Percentiles rank a stretch among this genome's conserved stretches.
Evolutionary conservation across 2,113 vertebrate species (phyloP).

Genomic region (Polypterus senegalus): DNA sequence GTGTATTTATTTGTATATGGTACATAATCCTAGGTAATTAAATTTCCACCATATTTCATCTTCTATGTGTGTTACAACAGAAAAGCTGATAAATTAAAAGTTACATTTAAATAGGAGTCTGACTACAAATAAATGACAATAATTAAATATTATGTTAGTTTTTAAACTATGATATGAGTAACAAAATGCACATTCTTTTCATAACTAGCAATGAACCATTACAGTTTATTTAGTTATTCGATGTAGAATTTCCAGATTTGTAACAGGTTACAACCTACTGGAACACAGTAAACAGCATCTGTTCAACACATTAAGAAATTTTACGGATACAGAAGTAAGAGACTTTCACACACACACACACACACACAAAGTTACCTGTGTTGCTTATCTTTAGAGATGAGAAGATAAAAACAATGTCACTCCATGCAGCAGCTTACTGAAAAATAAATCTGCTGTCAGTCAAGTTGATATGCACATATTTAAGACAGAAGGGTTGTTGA

Average conservation of each 20-base stretch:
- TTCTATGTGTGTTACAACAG: background rate
- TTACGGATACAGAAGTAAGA: too few species aligned
- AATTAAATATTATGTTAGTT: background rate
- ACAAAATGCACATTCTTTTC: background rate
- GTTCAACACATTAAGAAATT: too few species aligned
- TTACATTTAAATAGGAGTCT: background rate
- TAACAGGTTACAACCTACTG: background rate
- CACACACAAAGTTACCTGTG: too few species aligned
- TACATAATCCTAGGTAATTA: background rate
- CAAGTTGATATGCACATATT: too few species aligned
- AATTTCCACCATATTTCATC: slow-evolving; percentile 2
- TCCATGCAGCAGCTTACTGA: too few species aligned
- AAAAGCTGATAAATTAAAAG: slow-evolving; percentile 4
- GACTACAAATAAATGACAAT: background rate
- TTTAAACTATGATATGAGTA: background rate
- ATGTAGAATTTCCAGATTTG: background rate
- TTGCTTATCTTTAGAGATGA: too few species aligned
- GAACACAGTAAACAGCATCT: background rate
- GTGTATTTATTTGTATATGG: background rate
- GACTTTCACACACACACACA: too few species aligned
- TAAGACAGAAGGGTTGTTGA: too few species aligned
- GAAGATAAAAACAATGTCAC: too few species aligned
- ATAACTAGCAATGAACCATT: background rate
- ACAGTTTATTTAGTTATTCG: background rate
- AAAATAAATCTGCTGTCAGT: too few species aligned